phyloP scores from a whole-genome alignment of 1,140 invertebrate species.

The Euura saliciscinereae region DNA sequence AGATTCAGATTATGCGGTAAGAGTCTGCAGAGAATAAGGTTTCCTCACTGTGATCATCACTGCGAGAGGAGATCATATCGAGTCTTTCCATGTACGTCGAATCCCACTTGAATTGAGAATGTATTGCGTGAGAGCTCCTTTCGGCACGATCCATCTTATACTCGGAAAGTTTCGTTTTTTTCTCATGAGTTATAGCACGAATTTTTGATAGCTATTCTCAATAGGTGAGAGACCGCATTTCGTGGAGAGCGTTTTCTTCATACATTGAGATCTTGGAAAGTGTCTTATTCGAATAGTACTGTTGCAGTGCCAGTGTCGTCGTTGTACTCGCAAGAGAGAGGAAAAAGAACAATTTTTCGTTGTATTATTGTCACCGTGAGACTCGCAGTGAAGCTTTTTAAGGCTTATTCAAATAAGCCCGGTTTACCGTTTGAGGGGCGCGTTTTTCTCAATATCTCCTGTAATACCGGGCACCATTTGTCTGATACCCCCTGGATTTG shows the following conservation, averaged over 20 bases:
- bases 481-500: background rate
- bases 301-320: too few relatives aligned
- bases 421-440: background rate
- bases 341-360: too few relatives aligned
- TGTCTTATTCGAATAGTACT: too few relatives aligned
- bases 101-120: background rate
- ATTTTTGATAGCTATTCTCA: background rate
- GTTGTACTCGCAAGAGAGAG: too few relatives aligned
- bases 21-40: too few relatives aligned
- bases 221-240: too few relatives aligned
- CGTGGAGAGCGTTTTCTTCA: too few relatives aligned
- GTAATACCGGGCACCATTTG: background rate
- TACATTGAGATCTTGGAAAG: too few relatives aligned
- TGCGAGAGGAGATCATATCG: background rate
- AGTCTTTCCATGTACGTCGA: background rate
- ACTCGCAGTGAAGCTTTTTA: background rate
- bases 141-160: background rate
- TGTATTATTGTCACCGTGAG: background rate
- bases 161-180: background rate
- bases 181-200: background rate
- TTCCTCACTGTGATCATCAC: too few relatives aligned
- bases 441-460: background rate
- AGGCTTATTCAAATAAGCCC: constrained; percentile 3
- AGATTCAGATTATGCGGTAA: too few relatives aligned
- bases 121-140: background rate